Evolutionary conservation across 1,140 invertebrate genomes (phyloP).

Genomic region (Carcinoscorpius rotundicauda): DNA sequence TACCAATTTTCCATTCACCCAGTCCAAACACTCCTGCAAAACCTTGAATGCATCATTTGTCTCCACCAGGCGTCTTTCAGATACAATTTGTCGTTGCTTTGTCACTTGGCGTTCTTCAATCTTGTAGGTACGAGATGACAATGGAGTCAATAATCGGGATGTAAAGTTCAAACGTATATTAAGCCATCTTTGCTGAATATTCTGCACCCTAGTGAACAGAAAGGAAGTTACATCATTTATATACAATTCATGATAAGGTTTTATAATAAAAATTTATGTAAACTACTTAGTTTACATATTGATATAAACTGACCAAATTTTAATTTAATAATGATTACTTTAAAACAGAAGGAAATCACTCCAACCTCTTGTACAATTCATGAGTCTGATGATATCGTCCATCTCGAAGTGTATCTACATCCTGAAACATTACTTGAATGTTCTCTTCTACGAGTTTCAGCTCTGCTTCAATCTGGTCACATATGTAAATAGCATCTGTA

Average conservation of each 20-base stretch:
- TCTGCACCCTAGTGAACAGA: slow-evolving; percentile 51
- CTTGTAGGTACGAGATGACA: slow-evolving; percentile 29
- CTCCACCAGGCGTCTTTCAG: slow-evolving; percentile 74
- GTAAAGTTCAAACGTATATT: slow-evolving; percentile 70
- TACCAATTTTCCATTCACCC: slow-evolving; percentile 84
- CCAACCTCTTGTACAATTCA: slow-evolving; percentile 53
- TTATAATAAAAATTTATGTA: too few species aligned
- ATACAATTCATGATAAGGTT: too few species aligned
- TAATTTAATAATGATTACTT: too few species aligned
- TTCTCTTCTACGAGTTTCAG: slow-evolving; percentile 70
- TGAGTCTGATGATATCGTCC: slow-evolving; percentile 69
- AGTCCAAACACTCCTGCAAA: slow-evolving; percentile 81
- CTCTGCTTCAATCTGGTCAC: slow-evolving; percentile 79
- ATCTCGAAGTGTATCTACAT: slow-evolving; percentile 78
- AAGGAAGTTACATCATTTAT: too few species aligned
- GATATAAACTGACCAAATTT: too few species aligned
- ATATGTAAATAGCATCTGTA: slow-evolving; percentile 83
- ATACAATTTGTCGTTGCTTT: slow-evolving; percentile 13
- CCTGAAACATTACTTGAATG: slow-evolving; percentile 80
- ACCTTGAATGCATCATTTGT: slow-evolving; percentile 83
- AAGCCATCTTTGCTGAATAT: slow-evolving; percentile 85
- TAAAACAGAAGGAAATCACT: too few species aligned
- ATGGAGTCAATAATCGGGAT: slow-evolving; percentile 63
- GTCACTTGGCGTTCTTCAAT: slow-evolving; percentile 68
- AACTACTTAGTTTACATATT: too few species aligned